Conservation (phyloP, 2,888 invertebrate species). For the Blastobasis adustella region DNA sequence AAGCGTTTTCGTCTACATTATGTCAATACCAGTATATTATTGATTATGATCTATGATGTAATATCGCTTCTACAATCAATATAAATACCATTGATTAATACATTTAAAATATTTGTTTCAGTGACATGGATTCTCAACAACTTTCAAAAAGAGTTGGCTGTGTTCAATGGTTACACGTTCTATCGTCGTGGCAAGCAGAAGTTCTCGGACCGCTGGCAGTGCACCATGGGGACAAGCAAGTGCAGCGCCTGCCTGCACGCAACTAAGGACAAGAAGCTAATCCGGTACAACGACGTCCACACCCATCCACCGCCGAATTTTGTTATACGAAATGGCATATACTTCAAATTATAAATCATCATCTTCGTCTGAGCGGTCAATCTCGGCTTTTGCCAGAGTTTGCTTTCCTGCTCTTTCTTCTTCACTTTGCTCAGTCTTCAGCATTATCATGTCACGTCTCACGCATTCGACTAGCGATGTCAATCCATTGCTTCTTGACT, state of each 20-base stretch:
- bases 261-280: not conserved
- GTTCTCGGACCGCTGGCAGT: not conserved
- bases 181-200: not conserved
- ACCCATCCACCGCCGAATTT: not conserved
- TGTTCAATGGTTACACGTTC: not conserved
- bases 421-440: no score
- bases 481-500: no score
- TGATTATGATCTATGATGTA: no score
- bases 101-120: not conserved
- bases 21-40: no score
- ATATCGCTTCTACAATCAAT: no score
- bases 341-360: not conserved
- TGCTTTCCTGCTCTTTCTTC: no score
- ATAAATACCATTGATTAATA: no score
- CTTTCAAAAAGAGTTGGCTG: not conserved
- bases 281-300: not conserved
- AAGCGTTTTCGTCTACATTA: no score
- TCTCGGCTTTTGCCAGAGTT: no score
- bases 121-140: not conserved
- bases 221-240: not conserved
- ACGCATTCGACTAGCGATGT: no score
- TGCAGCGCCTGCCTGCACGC: not conserved
- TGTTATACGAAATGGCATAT: not conserved
- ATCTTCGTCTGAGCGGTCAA: no score
- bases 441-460: no score